A percentile compares a stretch with the other conserved stretches of the same genome.
Evolutionary conservation across 2,888 invertebrate species (phyloP).

Genomic region (Thecophora atra): DNA sequence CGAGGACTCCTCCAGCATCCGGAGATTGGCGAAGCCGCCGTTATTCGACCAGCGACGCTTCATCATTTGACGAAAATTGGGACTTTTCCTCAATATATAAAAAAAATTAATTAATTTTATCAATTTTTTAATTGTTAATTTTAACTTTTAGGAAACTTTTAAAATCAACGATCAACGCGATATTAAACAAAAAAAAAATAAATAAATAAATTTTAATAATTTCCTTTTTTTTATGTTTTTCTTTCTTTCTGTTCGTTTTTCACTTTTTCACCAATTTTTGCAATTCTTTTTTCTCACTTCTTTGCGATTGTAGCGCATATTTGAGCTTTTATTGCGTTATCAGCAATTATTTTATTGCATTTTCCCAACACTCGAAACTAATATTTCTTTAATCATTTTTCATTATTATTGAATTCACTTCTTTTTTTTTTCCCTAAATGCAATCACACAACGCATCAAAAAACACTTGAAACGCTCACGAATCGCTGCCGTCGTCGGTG

Average conservation of each 20-base stretch:
- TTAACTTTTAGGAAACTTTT: no score
- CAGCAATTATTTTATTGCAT: not conserved
- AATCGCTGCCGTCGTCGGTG: no score
- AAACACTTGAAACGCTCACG: not conserved
- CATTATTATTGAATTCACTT: slow-evolving; percentile 18
- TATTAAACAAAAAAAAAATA: slow-evolving; percentile 24
- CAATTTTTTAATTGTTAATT: no score
- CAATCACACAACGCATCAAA: not conserved
- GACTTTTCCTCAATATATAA: no score
- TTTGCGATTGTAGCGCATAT: slow-evolving; percentile 57
- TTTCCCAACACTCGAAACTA: slow-evolving; percentile 30
- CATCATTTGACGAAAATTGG: slow-evolving; percentile 68
- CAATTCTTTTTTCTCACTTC: slow-evolving; percentile 58
- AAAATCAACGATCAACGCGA: not conserved
- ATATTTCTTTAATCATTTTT: slow-evolving; percentile 31
- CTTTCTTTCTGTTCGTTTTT: slow-evolving; percentile 6
- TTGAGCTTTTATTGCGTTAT: slow-evolving; percentile 30
- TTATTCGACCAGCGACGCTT: slow-evolving; percentile 82
- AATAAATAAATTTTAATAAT: no score
- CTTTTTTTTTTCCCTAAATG: slow-evolving; percentile 14
- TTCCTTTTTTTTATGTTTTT: slow-evolving; percentile 57
- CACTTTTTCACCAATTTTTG: slow-evolving; percentile 37
- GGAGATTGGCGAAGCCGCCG: slow-evolving; percentile 74
- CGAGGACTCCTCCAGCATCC: slow-evolving; percentile 78
- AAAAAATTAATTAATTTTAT: no score